Base-by-base conservation (phyloP, 2,113 vertebrate genomes). In the Strix uralensis region DNA sequence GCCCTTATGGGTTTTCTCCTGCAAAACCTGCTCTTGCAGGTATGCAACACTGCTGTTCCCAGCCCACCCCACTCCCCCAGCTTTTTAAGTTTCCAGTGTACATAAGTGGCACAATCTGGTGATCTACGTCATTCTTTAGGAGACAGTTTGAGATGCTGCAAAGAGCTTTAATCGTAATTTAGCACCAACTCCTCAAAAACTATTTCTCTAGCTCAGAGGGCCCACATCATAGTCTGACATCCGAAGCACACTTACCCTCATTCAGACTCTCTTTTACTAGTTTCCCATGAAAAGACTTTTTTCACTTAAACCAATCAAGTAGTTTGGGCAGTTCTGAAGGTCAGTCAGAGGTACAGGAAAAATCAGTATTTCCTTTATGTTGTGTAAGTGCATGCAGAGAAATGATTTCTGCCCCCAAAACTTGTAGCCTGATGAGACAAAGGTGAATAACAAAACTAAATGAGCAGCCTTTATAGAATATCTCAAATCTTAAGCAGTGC, bases 1-100 rank as follows among this genome's bases (percentile, higher is more conserved):
- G 70, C n/a, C 65, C 22, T 42, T 38, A 70, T 0, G 1, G 14
- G 21, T 15, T 44, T 32, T 59, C 32, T 71, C 13, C 52, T 2
- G 0, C 15, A 49, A 81, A 61, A 85, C 27, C 11, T 66, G 44
- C n/a, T 65, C 38, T 81, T 5, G 0, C 34, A 55, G 16, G 8
- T 58, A 54, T 16, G 30, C 10, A 47, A 61, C 40, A 3, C 30
- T 4, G 25, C 18, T 51, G 3, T 15, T 12, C 22, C 14, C 1
- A 0, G 11, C 30, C 15, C 34, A 20, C 46, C 46, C 46, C 18
- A 47, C 46, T 21, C 19, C 4, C 8, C 15, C 15, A 46, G 44
- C 17, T 11, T 69, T 62, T 79, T 36, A 54, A 34, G 22, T 63
- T 47, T 44, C 21, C 70, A 81, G 5, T 30, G 25, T 47, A 78